phyloP scores from a whole-genome alignment of 2,888 invertebrate genomes.

The Abrostola triplasia region DNA sequence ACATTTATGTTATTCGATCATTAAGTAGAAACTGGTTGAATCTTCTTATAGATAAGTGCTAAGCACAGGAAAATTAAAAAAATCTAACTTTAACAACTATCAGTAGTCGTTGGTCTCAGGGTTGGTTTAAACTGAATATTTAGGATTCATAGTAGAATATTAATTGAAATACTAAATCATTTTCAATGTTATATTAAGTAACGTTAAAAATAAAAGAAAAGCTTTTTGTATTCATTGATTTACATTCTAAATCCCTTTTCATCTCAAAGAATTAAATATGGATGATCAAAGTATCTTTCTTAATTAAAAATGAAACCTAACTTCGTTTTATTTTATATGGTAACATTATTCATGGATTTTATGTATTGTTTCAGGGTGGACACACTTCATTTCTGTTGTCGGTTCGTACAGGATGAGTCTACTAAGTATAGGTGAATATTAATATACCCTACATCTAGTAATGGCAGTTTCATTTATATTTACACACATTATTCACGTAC shows the following conservation, averaged over 20 bases:
- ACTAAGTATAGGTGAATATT: slow-evolving; percentile 25
- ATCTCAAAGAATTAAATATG: neutral
- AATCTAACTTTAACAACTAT: no score
- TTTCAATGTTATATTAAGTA: neutral
- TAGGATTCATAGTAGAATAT: no score
- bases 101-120: no score
- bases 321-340: neutral
- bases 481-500: no score
- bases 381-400: slow-evolving; percentile 58
- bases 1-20: no score
- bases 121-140: no score
- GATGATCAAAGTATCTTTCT: slow-evolving; percentile 8
- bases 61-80: no score
- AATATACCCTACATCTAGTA: slow-evolving; percentile 22
- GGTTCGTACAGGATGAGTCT: slow-evolving; percentile 48
- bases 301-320: slow-evolving; percentile 1
- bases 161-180: neutral
- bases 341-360: no score
- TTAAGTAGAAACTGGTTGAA: no score
- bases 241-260: neutral
- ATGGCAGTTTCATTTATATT: slow-evolving; percentile 6
- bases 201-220: neutral
- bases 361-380: slow-evolving; percentile 53
- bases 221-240: neutral
- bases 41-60: no score